phyloP scores from a whole-genome alignment of 2,797 vertebrate genomes.

The Epinephelus awoara region DNA sequence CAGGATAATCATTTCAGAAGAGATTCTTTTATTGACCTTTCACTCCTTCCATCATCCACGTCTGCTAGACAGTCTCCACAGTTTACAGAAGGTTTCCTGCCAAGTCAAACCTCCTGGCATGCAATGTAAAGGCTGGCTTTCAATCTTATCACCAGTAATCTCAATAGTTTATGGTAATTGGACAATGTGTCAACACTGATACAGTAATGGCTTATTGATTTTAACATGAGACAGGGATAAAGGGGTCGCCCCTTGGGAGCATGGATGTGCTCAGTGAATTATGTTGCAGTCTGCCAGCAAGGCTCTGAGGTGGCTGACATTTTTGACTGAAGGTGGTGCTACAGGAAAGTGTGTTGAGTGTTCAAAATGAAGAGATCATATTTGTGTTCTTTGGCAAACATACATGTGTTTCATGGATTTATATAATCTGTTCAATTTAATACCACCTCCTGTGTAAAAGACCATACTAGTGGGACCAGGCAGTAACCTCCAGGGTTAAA shows the following conservation, averaged over 20 bases:
- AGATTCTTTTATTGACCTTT: not conserved
- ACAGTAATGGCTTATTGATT: slow-evolving; percentile 32
- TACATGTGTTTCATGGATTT: not conserved
- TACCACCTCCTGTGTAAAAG: too few relatives aligned
- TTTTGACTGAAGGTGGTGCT: not conserved
- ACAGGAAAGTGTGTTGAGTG: not conserved
- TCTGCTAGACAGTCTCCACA: not conserved
- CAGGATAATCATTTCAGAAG: not conserved
- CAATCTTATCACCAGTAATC: slow-evolving; percentile 6
- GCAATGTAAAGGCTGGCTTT: not conserved
- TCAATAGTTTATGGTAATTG: slow-evolving; percentile 31
- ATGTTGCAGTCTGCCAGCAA: slow-evolving; percentile 7
- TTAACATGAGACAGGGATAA: slow-evolving; percentile 6
- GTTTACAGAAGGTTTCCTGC: not conserved
- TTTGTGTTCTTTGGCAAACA: too few relatives aligned
- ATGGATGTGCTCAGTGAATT: not conserved
- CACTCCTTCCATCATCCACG: not conserved
- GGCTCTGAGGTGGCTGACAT: slow-evolving; percentile 2
- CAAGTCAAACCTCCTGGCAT: not conserved
- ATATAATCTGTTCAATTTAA: too few relatives aligned
- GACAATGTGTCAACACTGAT: slow-evolving; percentile 35
- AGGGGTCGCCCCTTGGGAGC: not conserved
- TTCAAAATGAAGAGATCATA: too few relatives aligned
- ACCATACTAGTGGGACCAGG: too few relatives aligned
- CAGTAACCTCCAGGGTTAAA: too few relatives aligned